Evolutionary conservation across 2,113 vertebrate species (phyloP).

Genomic region (Ceratotherium simum): DNA sequence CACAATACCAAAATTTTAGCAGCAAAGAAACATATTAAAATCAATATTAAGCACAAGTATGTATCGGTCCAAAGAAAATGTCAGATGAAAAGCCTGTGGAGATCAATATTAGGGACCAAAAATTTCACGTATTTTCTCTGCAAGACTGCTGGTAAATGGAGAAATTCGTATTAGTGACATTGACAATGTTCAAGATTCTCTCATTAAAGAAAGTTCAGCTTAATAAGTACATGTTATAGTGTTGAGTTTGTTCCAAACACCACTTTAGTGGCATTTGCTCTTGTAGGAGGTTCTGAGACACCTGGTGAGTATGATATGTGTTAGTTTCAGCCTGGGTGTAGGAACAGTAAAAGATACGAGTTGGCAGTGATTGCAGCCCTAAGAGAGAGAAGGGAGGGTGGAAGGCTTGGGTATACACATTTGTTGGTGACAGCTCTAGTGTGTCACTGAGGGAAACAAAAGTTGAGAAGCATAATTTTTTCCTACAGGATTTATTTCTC

Average conservation of each 20-base stretch:
- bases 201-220: background rate
- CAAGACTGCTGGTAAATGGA: conserved; percentile 45
- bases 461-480: background rate
- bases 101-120: conserved; percentile 49
- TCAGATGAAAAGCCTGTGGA: conserved; percentile 42
- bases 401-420: background rate
- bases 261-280: background rate
- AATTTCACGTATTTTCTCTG: conserved; percentile 39
- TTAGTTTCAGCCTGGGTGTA: background rate
- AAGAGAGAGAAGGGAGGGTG: background rate
- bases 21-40: conserved; percentile 70
- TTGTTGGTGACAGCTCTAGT: background rate
- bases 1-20: conserved; percentile 48
- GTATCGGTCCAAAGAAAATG: conserved; percentile 50
- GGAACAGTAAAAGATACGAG: background rate
- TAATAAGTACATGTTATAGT: background rate
- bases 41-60: conserved; percentile 69
- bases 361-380: background rate
- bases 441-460: background rate
- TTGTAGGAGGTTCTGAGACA: background rate
- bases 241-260: background rate
- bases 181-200: background rate
- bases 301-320: background rate
- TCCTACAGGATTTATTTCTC: background rate
- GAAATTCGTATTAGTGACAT: background rate